A percentile compares a stretch with the other conserved stretches of the same genome.
phyloP scores from a whole-genome alignment of 2,113 vertebrate species.

The Symphodus melops region DNA sequence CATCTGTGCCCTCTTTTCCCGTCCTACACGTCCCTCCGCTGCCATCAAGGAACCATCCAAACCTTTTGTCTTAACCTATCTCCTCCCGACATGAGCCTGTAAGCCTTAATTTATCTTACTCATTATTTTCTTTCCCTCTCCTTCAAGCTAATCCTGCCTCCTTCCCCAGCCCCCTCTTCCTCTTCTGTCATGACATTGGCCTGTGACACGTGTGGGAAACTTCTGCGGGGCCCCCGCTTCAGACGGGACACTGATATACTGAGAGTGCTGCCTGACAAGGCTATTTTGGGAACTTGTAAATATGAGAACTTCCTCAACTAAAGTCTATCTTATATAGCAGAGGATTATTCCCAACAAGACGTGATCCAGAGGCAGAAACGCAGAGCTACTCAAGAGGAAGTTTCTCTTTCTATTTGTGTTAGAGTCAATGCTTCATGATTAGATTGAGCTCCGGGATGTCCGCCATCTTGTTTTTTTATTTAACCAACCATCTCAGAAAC shows the following conservation, averaged over 20 bases:
- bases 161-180: conserved; percentile 35
- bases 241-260: conserved; percentile 79
- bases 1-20: conserved; percentile 74
- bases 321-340: conserved; percentile 72
- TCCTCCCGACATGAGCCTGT: neutral
- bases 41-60: conserved; percentile 2
- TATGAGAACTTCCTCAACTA: conserved; percentile 83
- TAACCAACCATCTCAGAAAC: neutral
- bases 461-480: neutral
- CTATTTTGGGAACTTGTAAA: conserved; percentile 84
- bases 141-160: conserved; percentile 48
- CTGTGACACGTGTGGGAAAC: conserved; percentile 79
- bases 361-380: conserved; percentile 26
- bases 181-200: conserved; percentile 73
- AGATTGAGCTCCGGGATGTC: neutral
- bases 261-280: conserved; percentile 75
- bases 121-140: conserved; percentile 39
- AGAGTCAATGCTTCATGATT: neutral
- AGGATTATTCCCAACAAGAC: conserved; percentile 65
- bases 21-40: conserved; percentile 29
- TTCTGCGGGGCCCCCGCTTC: conserved; percentile 70
- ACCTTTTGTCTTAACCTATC: conserved; percentile 15
- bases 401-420: neutral
- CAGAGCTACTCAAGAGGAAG: conserved; percentile 4
- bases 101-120: conserved; percentile 35